phyloP scores from a whole-genome alignment of 2,888 invertebrate species.

The Calameuta filiformis region DNA sequence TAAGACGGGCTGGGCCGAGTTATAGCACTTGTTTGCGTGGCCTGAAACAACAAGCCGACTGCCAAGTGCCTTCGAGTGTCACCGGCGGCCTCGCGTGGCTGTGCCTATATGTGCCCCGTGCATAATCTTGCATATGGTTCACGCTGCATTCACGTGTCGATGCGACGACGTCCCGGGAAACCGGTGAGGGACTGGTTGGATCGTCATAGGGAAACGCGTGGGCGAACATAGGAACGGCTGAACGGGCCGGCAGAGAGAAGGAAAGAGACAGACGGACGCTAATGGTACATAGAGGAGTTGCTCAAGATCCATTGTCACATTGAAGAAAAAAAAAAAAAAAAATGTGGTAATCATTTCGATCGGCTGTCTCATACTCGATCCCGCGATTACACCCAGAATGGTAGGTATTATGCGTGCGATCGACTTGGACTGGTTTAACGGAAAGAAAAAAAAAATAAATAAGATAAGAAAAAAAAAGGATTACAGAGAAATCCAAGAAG shows the following conservation, averaged over 20 bases:
- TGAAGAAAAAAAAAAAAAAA: too few species aligned
- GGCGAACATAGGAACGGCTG: background rate
- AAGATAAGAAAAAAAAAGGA: too few species aligned
- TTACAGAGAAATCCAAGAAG: too few species aligned
- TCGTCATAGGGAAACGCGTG: background rate
- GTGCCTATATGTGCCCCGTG: background rate
- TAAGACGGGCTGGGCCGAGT: conserved; percentile 19
- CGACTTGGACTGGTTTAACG: background rate
- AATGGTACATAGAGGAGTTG: background rate
- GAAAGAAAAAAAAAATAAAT: background rate
- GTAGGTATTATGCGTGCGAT: too few species aligned
- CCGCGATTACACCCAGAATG: too few species aligned
- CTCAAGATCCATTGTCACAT: too few species aligned
- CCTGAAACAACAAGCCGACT: conserved; percentile 41
- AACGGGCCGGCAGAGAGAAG: background rate
- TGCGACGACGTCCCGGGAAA: too few species aligned
- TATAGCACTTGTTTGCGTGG: conserved; percentile 39
- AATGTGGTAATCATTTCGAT: too few species aligned
- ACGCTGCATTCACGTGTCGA: too few species aligned
- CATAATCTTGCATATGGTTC: background rate
- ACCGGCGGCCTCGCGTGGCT: background rate
- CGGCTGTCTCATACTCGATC: too few species aligned
- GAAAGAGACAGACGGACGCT: background rate
- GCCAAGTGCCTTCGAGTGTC: conserved; percentile 4
- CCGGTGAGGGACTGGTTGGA: too few species aligned